A percentile compares a stretch with the other conserved stretches of the same genome.
phyloP scores from a whole-genome alignment of 2,888 invertebrate genomes.

The Listrodromus nycthemerus region DNA sequence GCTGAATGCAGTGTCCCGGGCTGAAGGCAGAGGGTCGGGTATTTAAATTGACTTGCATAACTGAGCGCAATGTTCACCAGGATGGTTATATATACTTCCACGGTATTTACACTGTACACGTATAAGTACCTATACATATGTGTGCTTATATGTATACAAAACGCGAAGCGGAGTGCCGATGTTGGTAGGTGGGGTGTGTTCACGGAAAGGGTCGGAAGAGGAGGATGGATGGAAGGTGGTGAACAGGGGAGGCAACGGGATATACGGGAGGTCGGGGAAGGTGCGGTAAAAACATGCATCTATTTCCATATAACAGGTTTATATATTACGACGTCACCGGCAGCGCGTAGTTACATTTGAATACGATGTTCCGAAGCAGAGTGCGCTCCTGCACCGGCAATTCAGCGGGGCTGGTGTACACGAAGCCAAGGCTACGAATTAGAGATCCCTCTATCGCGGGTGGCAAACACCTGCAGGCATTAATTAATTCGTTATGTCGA shows the following conservation, averaged over 20 bases:
- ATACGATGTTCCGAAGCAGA: slow-evolving; percentile 75
- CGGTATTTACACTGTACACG: slow-evolving; percentile 27
- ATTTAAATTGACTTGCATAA: slow-evolving; percentile 83
- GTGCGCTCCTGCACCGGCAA: slow-evolving; percentile 34
- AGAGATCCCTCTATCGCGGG: slow-evolving; percentile 37
- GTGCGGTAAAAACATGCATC: slow-evolving; percentile 83
- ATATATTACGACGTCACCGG: slow-evolving; percentile 83
- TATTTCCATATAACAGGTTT: slow-evolving; percentile 84
- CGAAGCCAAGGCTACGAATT: slow-evolving; percentile 53
- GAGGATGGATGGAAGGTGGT: slow-evolving; percentile 54
- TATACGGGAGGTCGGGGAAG: slow-evolving; percentile 72
- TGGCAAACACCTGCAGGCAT: slow-evolving; percentile 37
- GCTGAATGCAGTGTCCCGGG: slow-evolving; percentile 54
- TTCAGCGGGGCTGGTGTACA: slow-evolving; percentile 37
- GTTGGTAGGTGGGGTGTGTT: slow-evolving; percentile 51
- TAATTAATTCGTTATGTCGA: slow-evolving; percentile 41
- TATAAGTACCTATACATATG: slow-evolving; percentile 18
- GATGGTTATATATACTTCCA: slow-evolving; percentile 19
- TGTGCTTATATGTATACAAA: slow-evolving; percentile 3
- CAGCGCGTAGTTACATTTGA: slow-evolving; percentile 84
- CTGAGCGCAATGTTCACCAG: slow-evolving; percentile 69
- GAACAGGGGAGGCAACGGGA: slow-evolving; percentile 57
- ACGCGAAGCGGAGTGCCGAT: slow-evolving; percentile 36
- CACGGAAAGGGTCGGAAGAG: slow-evolving; percentile 49
- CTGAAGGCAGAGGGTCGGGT: slow-evolving; percentile 68